Base-by-base conservation (phyloP, 2,888 invertebrate species). In the Dynastes maya region DNA sequence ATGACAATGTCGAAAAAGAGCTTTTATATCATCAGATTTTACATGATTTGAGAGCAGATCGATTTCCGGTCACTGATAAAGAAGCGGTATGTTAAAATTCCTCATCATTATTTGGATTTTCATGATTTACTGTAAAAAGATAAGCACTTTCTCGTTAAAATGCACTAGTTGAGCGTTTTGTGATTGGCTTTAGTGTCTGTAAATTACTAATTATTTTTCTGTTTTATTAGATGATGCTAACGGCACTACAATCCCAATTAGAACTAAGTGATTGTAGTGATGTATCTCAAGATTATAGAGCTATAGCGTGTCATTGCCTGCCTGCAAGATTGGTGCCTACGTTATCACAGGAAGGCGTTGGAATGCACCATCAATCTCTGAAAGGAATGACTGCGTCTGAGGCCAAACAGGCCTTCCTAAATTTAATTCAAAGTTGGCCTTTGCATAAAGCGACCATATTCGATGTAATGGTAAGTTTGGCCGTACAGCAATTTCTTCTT, bases 341-440 rank as follows among this genome's bases (percentile, higher is more conserved):
- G 82, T 91, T 95, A 82, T 94, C 96, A 29, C 93, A 95, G 82
- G 95, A 96, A 82, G 96, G 96, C 32, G 96, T 98, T 51, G 94
- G 95, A 2, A 93, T 96, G 89, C 97, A 97, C 88, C 98, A 98
- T 90, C 95, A 97, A 87, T 95, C 96, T 55, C 90, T 98, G 83
- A 91, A 95, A 76, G 97, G 97, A 80, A 97, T 97, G 91, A 93
- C 95, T 61, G 92, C 96, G 0, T 92, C 94, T 8, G 95, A 96
- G 86, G 96, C 98, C 29, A 97, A 98, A 89, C 95, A 97, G 87
- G 94, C 97, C 8, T 97, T 98, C 87, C 92, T 98, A 75, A 97
- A 97, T 86, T 91, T 98, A 29, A 96, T 98, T 81, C 95, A 96
- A 87, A 96, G 96, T 81, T 98, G 98, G 98, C 97, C 97, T 45